Conservation (phyloP, 2,113 vertebrate genomes). For the Notarius quadriscutis region DNA sequence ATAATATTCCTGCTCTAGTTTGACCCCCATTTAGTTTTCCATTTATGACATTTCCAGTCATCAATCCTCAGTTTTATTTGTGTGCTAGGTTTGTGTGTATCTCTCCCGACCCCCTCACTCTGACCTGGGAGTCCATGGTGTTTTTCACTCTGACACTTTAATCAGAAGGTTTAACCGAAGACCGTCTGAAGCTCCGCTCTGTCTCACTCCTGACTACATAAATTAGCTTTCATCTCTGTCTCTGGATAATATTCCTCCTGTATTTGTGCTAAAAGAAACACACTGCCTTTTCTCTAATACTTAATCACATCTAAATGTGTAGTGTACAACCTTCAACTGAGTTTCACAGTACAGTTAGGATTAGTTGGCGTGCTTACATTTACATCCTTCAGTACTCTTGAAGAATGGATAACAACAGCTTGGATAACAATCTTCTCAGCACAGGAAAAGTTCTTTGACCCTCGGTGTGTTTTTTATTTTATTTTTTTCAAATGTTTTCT, state of each 20-base stretch:
- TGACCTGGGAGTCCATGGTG: conserved; percentile 49
- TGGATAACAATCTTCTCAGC: neutral
- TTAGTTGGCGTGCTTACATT: neutral
- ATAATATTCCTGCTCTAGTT: neutral
- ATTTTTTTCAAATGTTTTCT: conserved; percentile 9
- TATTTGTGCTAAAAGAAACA: conserved; percentile 5
- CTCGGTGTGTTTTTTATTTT: neutral
- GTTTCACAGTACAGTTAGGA: neutral
- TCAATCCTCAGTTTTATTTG: neutral
- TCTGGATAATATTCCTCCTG: conserved; percentile 23
- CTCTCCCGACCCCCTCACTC: neutral
- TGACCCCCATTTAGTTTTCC: neutral
- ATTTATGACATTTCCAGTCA: conserved; percentile 1
- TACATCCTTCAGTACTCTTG: neutral
- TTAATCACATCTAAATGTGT: neutral
- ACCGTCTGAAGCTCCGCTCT: neutral
- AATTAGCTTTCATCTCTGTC: conserved; percentile 36
- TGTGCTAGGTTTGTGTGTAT: neutral
- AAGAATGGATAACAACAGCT: neutral
- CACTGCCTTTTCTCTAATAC: neutral
- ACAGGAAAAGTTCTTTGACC: neutral
- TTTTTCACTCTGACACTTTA: conserved; percentile 63
- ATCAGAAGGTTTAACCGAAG: conserved; percentile 53
- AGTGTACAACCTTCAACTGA: neutral
- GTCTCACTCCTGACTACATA: conserved; percentile 22